These are phyloP conservation scores for Drosophila oshimai DNA, from an alignment of 1,140 invertebrate genomes.

Conservation along the genomic window DNA sequence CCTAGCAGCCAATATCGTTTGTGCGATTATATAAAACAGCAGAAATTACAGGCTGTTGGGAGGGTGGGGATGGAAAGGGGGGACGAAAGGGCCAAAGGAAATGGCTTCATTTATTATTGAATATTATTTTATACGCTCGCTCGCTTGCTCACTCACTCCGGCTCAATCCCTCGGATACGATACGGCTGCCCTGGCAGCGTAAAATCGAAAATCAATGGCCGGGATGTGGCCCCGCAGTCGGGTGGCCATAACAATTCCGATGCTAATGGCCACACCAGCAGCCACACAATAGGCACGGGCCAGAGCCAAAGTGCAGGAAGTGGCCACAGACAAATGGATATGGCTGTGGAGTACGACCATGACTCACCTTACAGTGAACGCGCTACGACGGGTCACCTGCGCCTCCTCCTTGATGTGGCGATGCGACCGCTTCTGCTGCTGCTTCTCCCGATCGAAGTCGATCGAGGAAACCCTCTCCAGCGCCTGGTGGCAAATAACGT, in stretches of 20 bases:
- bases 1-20: slow-evolving; percentile 58
- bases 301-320: slow-evolving; percentile 65
- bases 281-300: slow-evolving; percentile 38
- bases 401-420: slow-evolving; percentile 85
- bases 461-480: slow-evolving; percentile 89
- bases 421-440: slow-evolving; percentile 83
- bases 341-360: neutral
- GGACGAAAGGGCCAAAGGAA: slow-evolving; percentile 45
- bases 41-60: slow-evolving; percentile 25
- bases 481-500: slow-evolving; percentile 94
- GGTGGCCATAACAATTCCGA: slow-evolving; percentile 67
- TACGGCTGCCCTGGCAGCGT: slow-evolving; percentile 47
- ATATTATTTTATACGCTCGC: slow-evolving; percentile 79
- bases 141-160: slow-evolving; percentile 17
- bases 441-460: slow-evolving; percentile 90
- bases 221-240: slow-evolving; percentile 56
- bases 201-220: slow-evolving; percentile 79
- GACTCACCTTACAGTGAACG: slow-evolving; percentile 88
- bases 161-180: slow-evolving; percentile 3
- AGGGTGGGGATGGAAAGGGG: neutral
- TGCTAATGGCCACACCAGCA: slow-evolving; percentile 60
- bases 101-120: slow-evolving; percentile 81
- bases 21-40: slow-evolving; percentile 62
- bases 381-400: slow-evolving; percentile 87
- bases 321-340: slow-evolving; percentile 64